Evolutionary conservation across 2,797 vertebrate genomes (phyloP), one percentile per base, ranked within the genome.

Genomic region (Xyrichtys novacula): DNA sequence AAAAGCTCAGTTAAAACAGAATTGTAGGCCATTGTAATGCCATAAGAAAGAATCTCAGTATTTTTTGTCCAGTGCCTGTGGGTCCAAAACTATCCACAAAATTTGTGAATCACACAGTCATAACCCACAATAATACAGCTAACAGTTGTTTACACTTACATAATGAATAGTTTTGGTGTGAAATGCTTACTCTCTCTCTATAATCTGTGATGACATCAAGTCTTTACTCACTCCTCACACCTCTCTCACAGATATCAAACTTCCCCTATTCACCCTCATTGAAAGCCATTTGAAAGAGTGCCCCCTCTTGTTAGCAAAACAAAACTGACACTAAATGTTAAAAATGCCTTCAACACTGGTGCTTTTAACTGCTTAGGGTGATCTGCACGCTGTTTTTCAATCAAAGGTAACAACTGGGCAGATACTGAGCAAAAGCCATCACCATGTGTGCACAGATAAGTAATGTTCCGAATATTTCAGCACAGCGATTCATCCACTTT

Each of bases 251-350:
- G 16, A 64, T 31, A 64, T 34, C 2, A 17, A 71, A 77, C 78
- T 79, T 78, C 67, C 71, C 44, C 47, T n/a, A 71, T 80, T 71
- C 50, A 55, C 0, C 6, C 58, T 67, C 7, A 31, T 19, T 56
- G 20, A 23, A 72, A 16, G 32, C 38, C 22, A 1, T 54, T 8
- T 17, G 54, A 74, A 83, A 83, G 54, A 81, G 74, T 46, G 91
- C 88, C 91, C 89, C 79, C 87, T 25, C 57, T 61, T 81, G 92
- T 71, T 79, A 63, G 77, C 84, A 90, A 90, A 92, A 90, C 84
- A 90, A 89, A 83, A 91, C 5, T 81, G 81, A 39, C 71, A 50
- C 40, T 25, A 10, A 19, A 36, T 61, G 68, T 50, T 42, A 76
- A 74, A 82, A 46, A 53, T 9, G 17, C 49, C 46, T 32, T 49